Base-by-base conservation (phyloP, 2,888 invertebrate species). In the Campopleginae sp. region DNA sequence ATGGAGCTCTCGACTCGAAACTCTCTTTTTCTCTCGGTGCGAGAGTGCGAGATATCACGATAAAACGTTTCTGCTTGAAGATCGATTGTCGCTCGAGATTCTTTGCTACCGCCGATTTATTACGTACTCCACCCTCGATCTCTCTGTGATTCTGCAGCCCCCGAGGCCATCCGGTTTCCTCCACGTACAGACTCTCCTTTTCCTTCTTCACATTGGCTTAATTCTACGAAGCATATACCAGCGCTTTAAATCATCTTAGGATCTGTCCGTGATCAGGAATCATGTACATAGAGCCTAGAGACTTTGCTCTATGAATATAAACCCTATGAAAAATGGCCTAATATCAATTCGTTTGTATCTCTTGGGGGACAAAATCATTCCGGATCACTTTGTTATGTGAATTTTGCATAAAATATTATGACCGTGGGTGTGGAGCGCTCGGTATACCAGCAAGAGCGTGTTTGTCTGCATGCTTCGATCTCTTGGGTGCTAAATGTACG, bases 61-160 rank as follows among this genome's bases (percentile, higher is more conserved):
- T 91, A 89, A 90, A 89, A 88, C 89, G 89, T 89, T 89, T 84
- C 88, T 85, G 86, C 78, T 85, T 46, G 86, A 89, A 88, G 87
- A 90, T 91, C 91, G 91, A 90, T 91, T 90, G 90, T 91, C 91
- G 90, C 90, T 84, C 87, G 88, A 88, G 90, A 90, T 90, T 90
- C 89, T 89, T 89, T 84, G 88, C 89, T 89, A 88, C 88, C 85
- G 72, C 86, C 88, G 86, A 87, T 88, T 86, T 88, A 88, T 87
- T 87, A 87, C 86, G 80, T 86, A 84, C 87, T 86, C 85, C 86
- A 87, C 87, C 87, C 87, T 86, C 86, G 85, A 86, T 88, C 86
- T 86, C 79, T 80, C 82, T 77, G 85, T 80, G 82, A 78, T 85
- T 86, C 85, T 68, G 72, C 80, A 83, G 82, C 78, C 83, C 82